Conservation (phyloP, 2,113 vertebrate genomes). For the Strix uralensis region DNA sequence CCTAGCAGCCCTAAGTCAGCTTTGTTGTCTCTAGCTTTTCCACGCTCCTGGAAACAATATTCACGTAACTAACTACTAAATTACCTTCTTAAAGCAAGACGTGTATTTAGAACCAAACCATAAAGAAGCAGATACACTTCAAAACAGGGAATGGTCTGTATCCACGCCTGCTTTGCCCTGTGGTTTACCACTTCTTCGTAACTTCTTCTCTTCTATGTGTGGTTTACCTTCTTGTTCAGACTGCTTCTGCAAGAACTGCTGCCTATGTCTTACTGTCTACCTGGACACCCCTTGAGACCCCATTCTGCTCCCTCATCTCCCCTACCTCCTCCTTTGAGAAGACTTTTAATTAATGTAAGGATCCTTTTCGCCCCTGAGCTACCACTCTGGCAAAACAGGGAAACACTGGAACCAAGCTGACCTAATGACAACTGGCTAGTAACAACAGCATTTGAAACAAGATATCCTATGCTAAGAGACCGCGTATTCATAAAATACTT, state of each 20-base stretch:
- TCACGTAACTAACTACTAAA: background rate
- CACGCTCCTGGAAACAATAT: background rate
- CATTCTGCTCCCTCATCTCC: background rate
- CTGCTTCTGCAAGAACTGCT: background rate
- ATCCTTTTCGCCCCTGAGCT: background rate
- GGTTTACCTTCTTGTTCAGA: background rate
- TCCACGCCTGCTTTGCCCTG: accelerated
- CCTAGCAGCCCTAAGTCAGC: background rate
- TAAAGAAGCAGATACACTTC: background rate
- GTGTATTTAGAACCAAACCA: background rate
- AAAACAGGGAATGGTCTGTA: background rate
- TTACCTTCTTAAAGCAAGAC: background rate
- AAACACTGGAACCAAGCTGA: background rate
- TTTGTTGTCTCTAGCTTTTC: background rate
- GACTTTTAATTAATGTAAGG: background rate
- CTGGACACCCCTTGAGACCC: accelerated
- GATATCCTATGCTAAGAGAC: background rate
- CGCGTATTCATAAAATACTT: background rate
- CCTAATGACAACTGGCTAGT: background rate
- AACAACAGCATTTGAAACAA: background rate
- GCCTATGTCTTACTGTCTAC: background rate
- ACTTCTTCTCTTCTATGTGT: background rate
- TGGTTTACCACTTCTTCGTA: background rate
- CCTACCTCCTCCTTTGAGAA: background rate
- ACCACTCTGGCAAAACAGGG: background rate